Percentiles rank a stretch among this genome's conserved stretches.
phyloP scores from a whole-genome alignment of 2,797 vertebrate genomes.

The Sebastes taczanowskii region DNA sequence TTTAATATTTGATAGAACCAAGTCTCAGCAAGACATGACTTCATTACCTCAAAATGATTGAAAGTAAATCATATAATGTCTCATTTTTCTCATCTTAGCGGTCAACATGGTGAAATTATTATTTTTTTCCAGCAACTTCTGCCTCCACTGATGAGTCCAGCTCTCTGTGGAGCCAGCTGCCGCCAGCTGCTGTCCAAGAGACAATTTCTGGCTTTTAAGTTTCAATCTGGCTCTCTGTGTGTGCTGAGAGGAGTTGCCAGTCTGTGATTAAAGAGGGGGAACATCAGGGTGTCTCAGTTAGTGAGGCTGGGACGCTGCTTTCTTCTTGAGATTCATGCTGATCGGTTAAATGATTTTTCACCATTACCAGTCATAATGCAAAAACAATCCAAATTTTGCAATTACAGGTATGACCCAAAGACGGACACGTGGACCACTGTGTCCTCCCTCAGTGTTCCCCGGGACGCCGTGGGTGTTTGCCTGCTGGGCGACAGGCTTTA shows the following conservation, averaged over 20 bases:
- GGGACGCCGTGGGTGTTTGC: conserved; percentile 94
- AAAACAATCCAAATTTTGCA: neutral
- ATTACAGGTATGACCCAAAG: conserved; percentile 94
- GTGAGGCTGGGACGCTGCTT: neutral
- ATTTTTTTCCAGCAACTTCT: neutral
- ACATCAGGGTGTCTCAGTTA: conserved; percentile 22
- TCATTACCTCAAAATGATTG: neutral
- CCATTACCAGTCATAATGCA: neutral
- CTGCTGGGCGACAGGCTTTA: conserved; percentile 92
- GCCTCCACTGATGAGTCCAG: conserved; percentile 11
- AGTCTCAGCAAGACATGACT: neutral
- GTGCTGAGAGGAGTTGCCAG: conserved; percentile 14
- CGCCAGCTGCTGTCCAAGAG: conserved; percentile 22
- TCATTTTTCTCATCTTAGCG: neutral
- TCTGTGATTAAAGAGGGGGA: conserved; percentile 36
- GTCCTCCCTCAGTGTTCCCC: conserved; percentile 90
- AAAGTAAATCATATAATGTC: neutral
- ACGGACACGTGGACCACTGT: conserved; percentile 95
- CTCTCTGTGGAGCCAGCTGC: conserved; percentile 11
- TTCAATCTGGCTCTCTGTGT: conserved; percentile 27
- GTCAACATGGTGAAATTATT: neutral
- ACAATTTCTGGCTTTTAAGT: conserved; percentile 23
- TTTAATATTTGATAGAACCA: neutral
- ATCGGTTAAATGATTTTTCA: neutral
- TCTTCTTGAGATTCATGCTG: neutral